A percentile compares a stretch with the other conserved stretches of the same genome.
Evolutionary conservation across 2,888 invertebrate species (phyloP).

Genomic region (Brassicogethes aeneus): DNA sequence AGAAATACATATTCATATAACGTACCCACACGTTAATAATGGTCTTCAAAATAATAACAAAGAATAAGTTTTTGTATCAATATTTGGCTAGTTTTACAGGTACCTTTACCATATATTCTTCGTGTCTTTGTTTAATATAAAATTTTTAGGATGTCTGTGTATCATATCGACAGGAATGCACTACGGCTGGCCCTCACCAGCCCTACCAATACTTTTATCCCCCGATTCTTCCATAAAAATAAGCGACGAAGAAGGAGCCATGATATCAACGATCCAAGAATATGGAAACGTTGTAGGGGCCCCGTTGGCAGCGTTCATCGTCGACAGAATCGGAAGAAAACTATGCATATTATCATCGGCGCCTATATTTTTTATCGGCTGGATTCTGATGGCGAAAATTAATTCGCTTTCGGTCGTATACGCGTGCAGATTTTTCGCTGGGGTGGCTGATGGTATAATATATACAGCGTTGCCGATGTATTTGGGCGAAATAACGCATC

Average conservation of each 20-base stretch:
- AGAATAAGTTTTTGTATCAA: neutral
- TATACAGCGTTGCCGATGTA: conserved; percentile 41
- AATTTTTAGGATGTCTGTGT: neutral
- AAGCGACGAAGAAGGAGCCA: conserved; percentile 43
- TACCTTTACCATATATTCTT: neutral
- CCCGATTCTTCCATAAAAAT: conserved; percentile 34
- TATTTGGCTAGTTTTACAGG: neutral
- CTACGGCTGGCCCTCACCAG: neutral
- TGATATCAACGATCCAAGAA: conserved; percentile 52
- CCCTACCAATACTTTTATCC: neutral
- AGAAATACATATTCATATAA: too few relatives aligned
- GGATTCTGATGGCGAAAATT: neutral
- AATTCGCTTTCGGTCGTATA: neutral
- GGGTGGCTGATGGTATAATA: conserved; percentile 37
- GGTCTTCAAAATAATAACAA: too few relatives aligned
- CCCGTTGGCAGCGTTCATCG: conserved; percentile 47
- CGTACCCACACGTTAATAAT: too few relatives aligned
- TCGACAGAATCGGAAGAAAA: conserved; percentile 19
- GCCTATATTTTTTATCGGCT: neutral
- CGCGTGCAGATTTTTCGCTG: neutral
- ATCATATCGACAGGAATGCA: neutral
- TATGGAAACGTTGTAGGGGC: conserved; percentile 51
- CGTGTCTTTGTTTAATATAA: neutral
- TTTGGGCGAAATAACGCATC: conserved; percentile 45
- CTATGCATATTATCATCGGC: neutral